Conservation (phyloP, 2,797 vertebrate species). For the Thamnophis elegans region DNA sequence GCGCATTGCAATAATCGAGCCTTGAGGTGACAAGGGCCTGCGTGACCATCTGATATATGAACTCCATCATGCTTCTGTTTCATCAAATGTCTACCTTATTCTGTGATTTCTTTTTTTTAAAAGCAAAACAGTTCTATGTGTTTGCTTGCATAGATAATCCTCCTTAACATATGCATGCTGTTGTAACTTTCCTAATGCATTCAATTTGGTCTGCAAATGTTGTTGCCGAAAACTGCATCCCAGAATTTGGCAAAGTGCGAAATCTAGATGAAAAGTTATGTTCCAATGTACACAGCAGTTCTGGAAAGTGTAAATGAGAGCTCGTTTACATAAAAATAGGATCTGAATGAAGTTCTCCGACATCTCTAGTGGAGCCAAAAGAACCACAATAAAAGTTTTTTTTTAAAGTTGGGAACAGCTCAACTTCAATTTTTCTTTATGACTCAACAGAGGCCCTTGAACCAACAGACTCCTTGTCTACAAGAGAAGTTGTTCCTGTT, state of each 20-base stretch:
- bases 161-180: neutral
- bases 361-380: neutral
- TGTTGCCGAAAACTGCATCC: neutral
- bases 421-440: slow-evolving; percentile 48
- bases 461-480: slow-evolving; percentile 51
- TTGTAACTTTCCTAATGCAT: neutral
- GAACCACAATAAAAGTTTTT: neutral
- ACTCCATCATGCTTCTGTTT: neutral
- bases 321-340: neutral
- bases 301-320: neutral
- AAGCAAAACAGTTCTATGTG: neutral
- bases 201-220: neutral
- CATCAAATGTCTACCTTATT: neutral
- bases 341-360: neutral
- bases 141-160: neutral
- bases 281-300: neutral
- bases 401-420: neutral
- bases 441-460: slow-evolving; percentile 58
- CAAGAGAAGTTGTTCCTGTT: slow-evolving; percentile 49
- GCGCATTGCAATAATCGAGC: too few relatives aligned
- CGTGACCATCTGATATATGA: too few relatives aligned
- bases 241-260: neutral
- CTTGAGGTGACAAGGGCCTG: too few relatives aligned
- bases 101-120: neutral
- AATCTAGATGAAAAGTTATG: neutral